Percentiles rank a stretch among this genome's conserved stretches.
Evolutionary conservation across 1,140 invertebrate species (phyloP).

Genomic region (Conus ventricosus): DNA sequence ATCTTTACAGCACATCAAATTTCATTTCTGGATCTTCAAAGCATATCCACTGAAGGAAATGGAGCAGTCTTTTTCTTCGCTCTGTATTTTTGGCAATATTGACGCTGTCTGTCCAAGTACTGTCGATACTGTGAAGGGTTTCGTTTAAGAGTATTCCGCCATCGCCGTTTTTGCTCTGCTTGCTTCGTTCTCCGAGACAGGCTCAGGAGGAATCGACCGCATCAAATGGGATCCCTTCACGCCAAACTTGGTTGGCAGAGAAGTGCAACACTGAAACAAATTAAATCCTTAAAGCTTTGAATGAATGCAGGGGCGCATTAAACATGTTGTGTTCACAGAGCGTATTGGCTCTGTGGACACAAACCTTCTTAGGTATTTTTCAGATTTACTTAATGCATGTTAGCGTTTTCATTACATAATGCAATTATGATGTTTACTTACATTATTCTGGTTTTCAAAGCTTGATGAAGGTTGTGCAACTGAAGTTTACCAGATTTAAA

Average conservation of each 20-base stretch:
- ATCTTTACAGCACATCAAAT: no score
- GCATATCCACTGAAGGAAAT: not conserved
- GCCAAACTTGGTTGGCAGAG: not conserved
- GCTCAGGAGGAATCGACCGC: not conserved
- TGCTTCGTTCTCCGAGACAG: not conserved
- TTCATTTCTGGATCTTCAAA: no score
- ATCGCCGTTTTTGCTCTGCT: not conserved
- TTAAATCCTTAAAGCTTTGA: not conserved
- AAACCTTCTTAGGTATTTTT: no score
- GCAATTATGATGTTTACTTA: no score
- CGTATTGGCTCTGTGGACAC: no score
- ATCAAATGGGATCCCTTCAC: not conserved
- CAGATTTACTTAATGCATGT: no score
- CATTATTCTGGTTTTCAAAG: no score
- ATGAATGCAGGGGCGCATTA: no score
- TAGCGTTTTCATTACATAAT: no score
- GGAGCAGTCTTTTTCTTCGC: not conserved
- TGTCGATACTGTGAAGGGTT: not conserved
- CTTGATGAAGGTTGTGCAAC: no score
- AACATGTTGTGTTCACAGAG: no score
- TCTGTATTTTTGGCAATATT: not conserved
- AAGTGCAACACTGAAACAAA: not conserved
- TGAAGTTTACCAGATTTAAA: no score
- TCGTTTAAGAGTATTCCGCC: not conserved
- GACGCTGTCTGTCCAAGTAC: not conserved